phyloP scores from a whole-genome alignment of 37 sponge, comb jelly and placozoan species.

The Aphrocallistes beatrix region DNA sequence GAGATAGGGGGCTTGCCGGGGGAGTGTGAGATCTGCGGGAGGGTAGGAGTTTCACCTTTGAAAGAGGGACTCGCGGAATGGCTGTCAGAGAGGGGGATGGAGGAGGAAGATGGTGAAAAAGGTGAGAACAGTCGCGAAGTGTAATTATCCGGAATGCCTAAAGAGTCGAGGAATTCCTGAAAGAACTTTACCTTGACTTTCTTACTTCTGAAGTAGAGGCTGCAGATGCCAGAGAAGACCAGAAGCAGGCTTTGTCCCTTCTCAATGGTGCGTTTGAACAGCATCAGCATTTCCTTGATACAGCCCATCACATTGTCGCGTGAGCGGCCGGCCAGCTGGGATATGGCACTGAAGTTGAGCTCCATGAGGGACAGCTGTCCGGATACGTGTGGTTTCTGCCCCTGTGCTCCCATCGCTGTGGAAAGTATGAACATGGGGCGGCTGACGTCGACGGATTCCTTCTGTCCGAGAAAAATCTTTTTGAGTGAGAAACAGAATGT shows the following conservation, averaged over 20 bases:
- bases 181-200: neutral
- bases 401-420: neutral
- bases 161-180: neutral
- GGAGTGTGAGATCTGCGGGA: neutral
- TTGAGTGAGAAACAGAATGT: neutral
- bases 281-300: neutral
- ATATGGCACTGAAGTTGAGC: neutral
- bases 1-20: neutral
- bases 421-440: neutral
- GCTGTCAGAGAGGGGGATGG: neutral
- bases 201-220: neutral
- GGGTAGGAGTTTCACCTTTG: neutral
- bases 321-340: neutral
- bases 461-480: neutral
- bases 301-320: constrained; percentile 3
- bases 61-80: neutral
- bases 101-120: neutral
- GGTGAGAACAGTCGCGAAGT: neutral
- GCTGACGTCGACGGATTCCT: neutral
- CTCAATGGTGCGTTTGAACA: neutral
- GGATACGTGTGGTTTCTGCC: neutral
- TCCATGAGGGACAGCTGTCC: neutral
- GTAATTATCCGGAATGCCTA: neutral
- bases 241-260: neutral
- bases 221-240: neutral